Conservation (phyloP, 2,888 invertebrate genomes). For the Chloroclysta siterata region DNA sequence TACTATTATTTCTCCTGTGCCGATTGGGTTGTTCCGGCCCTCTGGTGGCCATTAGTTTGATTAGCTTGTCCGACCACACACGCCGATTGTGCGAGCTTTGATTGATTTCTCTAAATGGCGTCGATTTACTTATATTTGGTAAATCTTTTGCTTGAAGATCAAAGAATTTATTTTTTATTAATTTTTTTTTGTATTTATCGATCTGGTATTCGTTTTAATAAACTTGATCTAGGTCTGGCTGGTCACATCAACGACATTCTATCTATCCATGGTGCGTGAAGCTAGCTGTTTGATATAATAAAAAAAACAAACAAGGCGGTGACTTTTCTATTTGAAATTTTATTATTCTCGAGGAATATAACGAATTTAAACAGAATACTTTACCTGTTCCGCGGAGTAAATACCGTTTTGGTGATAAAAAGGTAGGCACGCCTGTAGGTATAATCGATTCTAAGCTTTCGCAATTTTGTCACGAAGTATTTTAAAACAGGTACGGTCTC, state of each 20-base stretch:
- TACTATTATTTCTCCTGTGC: conserved; percentile 27
- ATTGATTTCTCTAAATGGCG: conserved; percentile 77
- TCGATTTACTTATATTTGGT: conserved; percentile 31
- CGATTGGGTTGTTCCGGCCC: conserved; percentile 41
- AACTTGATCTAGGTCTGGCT: too few relatives aligned
- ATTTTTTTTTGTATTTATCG: too few relatives aligned
- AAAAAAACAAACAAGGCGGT: too few relatives aligned
- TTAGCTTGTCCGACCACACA: conserved; percentile 78
- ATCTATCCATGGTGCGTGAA: too few relatives aligned
- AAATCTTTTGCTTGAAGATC: background rate
- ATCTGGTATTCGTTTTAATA: too few relatives aligned
- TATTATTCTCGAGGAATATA: too few relatives aligned
- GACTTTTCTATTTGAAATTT: too few relatives aligned
- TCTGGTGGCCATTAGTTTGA: conserved; percentile 75
- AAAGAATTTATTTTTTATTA: background rate
- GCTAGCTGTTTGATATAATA: too few relatives aligned
- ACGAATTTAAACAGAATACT: too few relatives aligned
- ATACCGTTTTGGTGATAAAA: background rate
- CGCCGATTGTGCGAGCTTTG: conserved; percentile 77
- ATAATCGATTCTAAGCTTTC: background rate
- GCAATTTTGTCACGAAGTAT: conserved; percentile 10
- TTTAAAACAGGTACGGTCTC: conserved; percentile 9
- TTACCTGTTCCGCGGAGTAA: too few relatives aligned
- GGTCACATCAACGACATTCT: too few relatives aligned
- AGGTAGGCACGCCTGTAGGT: background rate